A percentile compares a stretch with the other conserved stretches of the same genome.
phyloP scores from a whole-genome alignment of 2,797 vertebrate genomes.

The Nannoperca obscura region DNA sequence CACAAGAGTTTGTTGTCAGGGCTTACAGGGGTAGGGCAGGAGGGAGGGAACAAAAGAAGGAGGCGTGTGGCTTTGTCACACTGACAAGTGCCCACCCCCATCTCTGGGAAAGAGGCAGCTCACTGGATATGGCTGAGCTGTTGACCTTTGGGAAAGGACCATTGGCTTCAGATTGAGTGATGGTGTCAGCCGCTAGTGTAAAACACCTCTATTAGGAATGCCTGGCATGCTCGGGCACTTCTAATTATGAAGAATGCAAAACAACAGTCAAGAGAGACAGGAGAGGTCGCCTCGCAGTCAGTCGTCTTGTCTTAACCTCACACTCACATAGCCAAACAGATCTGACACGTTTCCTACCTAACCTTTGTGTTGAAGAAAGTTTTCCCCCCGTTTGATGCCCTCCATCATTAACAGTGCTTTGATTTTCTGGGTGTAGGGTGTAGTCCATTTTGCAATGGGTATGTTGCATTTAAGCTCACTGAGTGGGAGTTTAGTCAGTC shows the following conservation, averaged over 20 bases:
- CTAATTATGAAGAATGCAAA: slow-evolving; percentile 85
- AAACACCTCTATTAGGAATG: slow-evolving; percentile 83
- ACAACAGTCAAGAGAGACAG: slow-evolving; percentile 76
- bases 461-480: slow-evolving; percentile 42
- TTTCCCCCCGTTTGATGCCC: not conserved
- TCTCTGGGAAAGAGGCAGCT: slow-evolving; percentile 59
- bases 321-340: slow-evolving; percentile 22
- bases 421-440: slow-evolving; percentile 27
- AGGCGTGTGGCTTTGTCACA: slow-evolving; percentile 65
- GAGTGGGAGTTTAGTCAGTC: slow-evolving; percentile 59
- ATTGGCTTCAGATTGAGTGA: slow-evolving; percentile 79
- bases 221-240: slow-evolving; percentile 76
- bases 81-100: slow-evolving; percentile 58
- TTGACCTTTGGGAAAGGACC: slow-evolving; percentile 81
- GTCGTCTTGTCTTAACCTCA: slow-evolving; percentile 43
- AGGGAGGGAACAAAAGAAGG: slow-evolving; percentile 63
- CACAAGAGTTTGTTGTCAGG: slow-evolving; percentile 54
- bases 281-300: slow-evolving; percentile 59
- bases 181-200: slow-evolving; percentile 80
- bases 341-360: slow-evolving; percentile 36
- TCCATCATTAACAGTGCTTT: slow-evolving; percentile 15
- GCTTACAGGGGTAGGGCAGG: slow-evolving; percentile 57
- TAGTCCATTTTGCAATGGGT: slow-evolving; percentile 5
- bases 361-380: slow-evolving; percentile 8
- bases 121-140: slow-evolving; percentile 55